Conservation (phyloP, 2,888 invertebrate species). For the Petrophora chlorosata region DNA sequence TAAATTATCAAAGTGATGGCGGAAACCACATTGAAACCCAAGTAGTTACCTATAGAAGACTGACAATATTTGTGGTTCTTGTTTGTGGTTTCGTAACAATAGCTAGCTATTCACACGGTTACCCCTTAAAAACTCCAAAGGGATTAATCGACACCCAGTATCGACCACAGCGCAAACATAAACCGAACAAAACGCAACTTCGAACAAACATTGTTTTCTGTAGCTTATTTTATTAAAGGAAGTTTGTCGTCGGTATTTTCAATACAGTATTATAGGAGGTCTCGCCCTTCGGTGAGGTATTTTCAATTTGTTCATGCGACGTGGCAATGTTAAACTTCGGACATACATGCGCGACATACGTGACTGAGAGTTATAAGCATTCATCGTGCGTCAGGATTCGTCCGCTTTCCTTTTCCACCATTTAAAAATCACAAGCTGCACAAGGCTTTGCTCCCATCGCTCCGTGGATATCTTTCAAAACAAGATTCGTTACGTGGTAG, state of each 20-base stretch:
- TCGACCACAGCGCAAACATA: slow-evolving; percentile 21
- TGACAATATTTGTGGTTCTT: neutral
- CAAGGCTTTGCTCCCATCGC: no score
- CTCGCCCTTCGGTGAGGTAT: slow-evolving; percentile 16
- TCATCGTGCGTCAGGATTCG: no score
- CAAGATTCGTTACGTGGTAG: no score
- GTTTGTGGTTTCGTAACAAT: neutral
- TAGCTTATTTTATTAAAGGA: slow-evolving; percentile 20
- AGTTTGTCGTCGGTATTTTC: slow-evolving; percentile 21
- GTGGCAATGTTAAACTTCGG: neutral
- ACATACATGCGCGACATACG: neutral
- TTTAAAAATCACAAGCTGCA: no score
- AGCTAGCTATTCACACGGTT: slow-evolving; percentile 3
- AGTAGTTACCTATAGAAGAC: no score
- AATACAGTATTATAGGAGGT: slow-evolving; percentile 5
- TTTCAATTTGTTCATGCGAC: slow-evolving; percentile 20
- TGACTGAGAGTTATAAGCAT: neutral
- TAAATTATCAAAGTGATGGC: no score
- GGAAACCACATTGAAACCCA: no score
- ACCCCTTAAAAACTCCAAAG: slow-evolving; percentile 7
- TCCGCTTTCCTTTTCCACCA: no score
- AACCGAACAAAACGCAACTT: slow-evolving; percentile 20
- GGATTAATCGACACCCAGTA: slow-evolving; percentile 22
- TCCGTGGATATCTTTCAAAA: no score
- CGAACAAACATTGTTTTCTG: slow-evolving; percentile 21